Percentiles rank a stretch among this genome's conserved stretches.
Conservation (phyloP, 2,113 vertebrate species). For the Egretta garzetta region DNA sequence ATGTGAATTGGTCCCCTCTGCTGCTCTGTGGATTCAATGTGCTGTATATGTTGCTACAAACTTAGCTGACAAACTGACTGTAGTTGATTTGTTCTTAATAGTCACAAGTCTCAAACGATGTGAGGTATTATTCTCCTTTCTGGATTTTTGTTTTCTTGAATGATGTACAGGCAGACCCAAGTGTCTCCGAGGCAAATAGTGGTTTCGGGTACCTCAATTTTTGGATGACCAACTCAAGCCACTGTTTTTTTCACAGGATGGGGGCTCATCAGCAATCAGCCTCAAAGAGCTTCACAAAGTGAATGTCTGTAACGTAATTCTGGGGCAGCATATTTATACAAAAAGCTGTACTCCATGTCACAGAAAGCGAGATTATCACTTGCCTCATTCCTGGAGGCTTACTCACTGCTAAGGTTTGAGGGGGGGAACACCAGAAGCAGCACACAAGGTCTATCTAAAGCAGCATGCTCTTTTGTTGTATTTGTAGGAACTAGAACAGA, state of each 20-base stretch:
- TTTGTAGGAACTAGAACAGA: not conserved
- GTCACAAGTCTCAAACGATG: not conserved
- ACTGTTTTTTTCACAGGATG: not conserved
- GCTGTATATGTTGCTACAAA: not conserved
- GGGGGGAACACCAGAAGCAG: not conserved
- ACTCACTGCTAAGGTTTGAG: not conserved
- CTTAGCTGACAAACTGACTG: not conserved
- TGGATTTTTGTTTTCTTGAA: not conserved
- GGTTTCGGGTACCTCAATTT: not conserved
- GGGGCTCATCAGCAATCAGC: not conserved
- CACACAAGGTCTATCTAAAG: rapidly evolving
- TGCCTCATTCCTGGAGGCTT: not conserved
- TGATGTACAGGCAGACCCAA: not conserved
- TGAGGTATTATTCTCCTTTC: not conserved
- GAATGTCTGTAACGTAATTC: not conserved
- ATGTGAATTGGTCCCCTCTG: not conserved
- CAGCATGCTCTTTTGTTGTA: not conserved
- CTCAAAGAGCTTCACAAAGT: not conserved
- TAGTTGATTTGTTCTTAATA: not conserved
- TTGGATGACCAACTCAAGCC: not conserved
- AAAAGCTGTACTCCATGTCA: not conserved
- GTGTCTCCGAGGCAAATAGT: not conserved
- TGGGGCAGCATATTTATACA: not conserved
- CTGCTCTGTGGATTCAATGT: not conserved
- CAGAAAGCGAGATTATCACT: not conserved